phyloP scores from a whole-genome alignment of 2,113 vertebrate genomes.

The Elaphurus davidianus region DNA sequence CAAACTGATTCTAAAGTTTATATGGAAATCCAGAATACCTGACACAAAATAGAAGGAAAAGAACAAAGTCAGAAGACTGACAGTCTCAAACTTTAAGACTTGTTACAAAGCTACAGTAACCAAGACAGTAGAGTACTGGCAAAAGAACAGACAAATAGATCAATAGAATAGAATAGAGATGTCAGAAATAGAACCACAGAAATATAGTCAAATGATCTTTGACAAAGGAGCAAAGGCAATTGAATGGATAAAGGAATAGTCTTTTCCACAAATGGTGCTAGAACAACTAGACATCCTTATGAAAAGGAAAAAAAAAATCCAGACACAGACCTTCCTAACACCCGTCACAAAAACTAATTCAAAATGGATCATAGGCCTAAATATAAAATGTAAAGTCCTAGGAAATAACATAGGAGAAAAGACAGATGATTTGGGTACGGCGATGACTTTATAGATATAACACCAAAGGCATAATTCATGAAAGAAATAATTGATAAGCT shows the following conservation, averaged over 20 bases:
- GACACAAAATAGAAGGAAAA: background rate
- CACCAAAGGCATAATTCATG: background rate
- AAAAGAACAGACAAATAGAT: background rate
- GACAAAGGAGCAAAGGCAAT: background rate
- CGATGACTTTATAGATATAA: background rate
- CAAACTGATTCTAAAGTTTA: background rate
- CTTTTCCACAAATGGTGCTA: background rate
- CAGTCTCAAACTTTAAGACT: background rate
- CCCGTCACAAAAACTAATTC: background rate
- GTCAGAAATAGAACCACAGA: background rate
- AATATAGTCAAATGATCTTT: background rate
- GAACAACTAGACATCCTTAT: background rate
- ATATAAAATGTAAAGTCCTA: background rate
- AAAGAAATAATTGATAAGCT: background rate
- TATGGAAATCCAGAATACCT: background rate
- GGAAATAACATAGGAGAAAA: background rate
- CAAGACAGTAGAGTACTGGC: background rate
- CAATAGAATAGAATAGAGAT: background rate
- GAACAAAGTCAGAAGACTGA: background rate
- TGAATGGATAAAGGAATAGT: background rate
- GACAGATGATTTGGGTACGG: background rate
- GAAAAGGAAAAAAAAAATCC: background rate
- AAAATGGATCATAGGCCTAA: background rate
- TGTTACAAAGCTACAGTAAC: background rate
- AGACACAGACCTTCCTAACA: background rate